Percentiles rank a stretch among this genome's conserved stretches.
Evolutionary conservation across 2,888 invertebrate species (phyloP).

Genomic region (Macrophya annulata): DNA sequence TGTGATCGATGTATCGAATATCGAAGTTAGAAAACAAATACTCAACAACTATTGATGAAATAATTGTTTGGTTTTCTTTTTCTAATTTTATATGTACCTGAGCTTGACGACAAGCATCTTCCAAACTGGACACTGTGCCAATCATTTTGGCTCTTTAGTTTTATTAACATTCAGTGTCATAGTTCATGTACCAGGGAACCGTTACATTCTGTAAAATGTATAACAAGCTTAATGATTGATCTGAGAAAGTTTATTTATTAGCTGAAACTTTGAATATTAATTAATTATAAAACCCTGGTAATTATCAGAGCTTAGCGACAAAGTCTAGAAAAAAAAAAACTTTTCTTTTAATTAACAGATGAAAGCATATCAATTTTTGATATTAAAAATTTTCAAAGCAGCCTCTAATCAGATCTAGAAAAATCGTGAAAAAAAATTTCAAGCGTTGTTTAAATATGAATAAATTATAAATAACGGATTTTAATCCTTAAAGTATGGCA

Average conservation of each 20-base stretch:
- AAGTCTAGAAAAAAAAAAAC: not conserved
- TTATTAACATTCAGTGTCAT: conserved; percentile 72
- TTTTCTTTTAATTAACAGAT: not conserved
- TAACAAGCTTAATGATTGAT: conserved; percentile 25
- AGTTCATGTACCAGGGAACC: conserved; percentile 63
- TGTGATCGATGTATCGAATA: not conserved
- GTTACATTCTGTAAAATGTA: conserved; percentile 46
- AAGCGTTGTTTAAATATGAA: not conserved
- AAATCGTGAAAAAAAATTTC: not conserved
- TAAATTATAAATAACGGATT: not conserved
- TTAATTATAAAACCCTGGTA: not conserved
- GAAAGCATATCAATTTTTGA: not conserved
- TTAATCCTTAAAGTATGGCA: not conserved
- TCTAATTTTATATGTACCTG: conserved; percentile 69
- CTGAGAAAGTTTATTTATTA: not conserved
- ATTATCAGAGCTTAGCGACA: conserved; percentile 10
- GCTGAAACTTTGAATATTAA: not conserved
- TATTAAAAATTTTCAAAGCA: not conserved
- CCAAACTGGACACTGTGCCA: conserved; percentile 75
- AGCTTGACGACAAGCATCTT: conserved; percentile 77
- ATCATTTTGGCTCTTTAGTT: conserved; percentile 75
- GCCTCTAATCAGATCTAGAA: not conserved
- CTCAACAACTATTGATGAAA: not conserved
- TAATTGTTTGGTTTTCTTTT: not conserved
- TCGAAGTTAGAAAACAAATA: not conserved